Base-by-base conservation (phyloP, 30 jellyfish, hydroid and myxozoan species). In the Turritopsis rubra region DNA sequence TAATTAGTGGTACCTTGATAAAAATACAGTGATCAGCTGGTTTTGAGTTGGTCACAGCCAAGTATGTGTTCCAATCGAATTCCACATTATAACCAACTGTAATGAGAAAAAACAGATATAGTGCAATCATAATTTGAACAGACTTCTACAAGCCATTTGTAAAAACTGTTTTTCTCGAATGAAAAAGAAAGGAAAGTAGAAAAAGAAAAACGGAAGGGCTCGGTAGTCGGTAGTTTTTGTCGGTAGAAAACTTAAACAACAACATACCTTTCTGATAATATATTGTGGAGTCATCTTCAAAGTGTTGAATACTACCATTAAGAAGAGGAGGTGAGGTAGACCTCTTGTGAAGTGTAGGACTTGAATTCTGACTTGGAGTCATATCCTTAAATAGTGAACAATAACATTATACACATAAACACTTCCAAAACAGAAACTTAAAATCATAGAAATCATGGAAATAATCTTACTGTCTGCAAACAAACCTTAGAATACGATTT, bases 61-160 rank as follows among this genome's bases (percentile, higher is more conserved):
- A 78, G 66, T 94, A 94, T 66, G 82, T 31, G 29, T 87, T 89
- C 97, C 96, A 88, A 54, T 79, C 92, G 73, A 94, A 94, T 25
- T 70, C 85, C 41, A 27, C 78, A 27, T 81, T 89, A 68, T 71
- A 78, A 16, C 95, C 93, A 68, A 88, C 99, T 94, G 60, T 41
- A 13, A 41, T 41, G 60, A 41, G 9, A 41, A 41, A 41, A 41
- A n/a, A n/a, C n/a, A n/a, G n/a, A n/a, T n/a, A n/a, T n/a, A n/a
- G n/a, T n/a, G n/a, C n/a, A n/a, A n/a, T n/a, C n/a, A n/a, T n/a
- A n/a, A n/a, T n/a, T n/a, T n/a, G n/a, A n/a, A n/a, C n/a, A n/a
- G n/a, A n/a, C n/a, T n/a, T n/a, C n/a, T n/a, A n/a, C n/a, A n/a
- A n/a, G n/a, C n/a, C n/a, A n/a, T n/a, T n/a, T n/a, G n/a, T n/a